Evolutionary conservation across 2,113 vertebrate species (phyloP).

Genomic region (Astatoreochromis straeleni): DNA sequence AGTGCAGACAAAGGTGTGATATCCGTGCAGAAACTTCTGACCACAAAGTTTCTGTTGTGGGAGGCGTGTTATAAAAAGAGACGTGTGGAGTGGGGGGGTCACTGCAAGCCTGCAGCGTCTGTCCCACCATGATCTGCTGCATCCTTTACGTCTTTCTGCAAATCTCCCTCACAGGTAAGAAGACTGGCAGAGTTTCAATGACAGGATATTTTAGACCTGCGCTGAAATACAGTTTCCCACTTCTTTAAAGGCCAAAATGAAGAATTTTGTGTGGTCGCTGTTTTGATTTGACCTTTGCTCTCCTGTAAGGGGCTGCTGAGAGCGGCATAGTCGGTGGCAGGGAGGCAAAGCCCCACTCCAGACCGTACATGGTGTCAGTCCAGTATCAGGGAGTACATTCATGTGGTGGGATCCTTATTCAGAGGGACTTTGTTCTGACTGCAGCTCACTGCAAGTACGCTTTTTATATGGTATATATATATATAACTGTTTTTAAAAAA

Average conservation of each 20-base stretch:
- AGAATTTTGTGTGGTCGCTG: not conserved
- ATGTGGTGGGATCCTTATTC: constrained; percentile 65
- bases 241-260: rapidly evolving
- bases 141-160: not conserved
- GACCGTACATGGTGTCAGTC: constrained; percentile 77
- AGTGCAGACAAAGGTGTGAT: not conserved
- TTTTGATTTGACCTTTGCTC: not conserved
- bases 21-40: not conserved
- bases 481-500: not conserved
- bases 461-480: too few species aligned
- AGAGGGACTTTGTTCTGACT: constrained; percentile 55
- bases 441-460: constrained; percentile 17
- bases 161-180: constrained; percentile 22
- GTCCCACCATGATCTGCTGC: not conserved
- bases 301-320: constrained; percentile 47
- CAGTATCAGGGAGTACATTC: not conserved
- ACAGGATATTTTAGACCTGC: not conserved
- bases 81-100: not conserved
- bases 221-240: not conserved
- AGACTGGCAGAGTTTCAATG: not conserved
- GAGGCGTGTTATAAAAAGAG: not conserved
- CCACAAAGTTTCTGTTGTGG: constrained; percentile 15
- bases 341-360: constrained; percentile 67
- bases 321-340: constrained; percentile 72
- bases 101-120: not conserved